Conservation (phyloP, 2,797 vertebrate genomes). For the Ciconia nigra region DNA sequence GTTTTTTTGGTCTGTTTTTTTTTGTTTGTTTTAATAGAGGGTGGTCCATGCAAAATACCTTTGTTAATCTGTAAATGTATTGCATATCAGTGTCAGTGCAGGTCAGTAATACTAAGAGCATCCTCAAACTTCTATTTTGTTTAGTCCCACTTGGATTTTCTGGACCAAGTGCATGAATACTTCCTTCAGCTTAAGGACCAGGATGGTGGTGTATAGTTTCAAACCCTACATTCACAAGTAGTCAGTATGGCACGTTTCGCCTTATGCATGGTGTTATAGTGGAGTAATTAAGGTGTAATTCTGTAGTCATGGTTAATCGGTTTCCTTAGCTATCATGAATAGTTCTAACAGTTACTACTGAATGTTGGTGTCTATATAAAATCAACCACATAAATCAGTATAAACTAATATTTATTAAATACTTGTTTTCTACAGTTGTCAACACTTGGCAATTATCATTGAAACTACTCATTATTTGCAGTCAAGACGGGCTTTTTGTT, state of each 20-base stretch:
- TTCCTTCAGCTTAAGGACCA: background rate
- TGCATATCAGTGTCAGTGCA: fast-evolving
- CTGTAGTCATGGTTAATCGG: background rate
- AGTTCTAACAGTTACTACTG: background rate
- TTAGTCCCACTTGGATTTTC: background rate
- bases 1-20: fast-evolving
- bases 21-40: background rate
- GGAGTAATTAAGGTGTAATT: background rate
- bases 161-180: fast-evolving
- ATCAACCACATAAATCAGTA: background rate
- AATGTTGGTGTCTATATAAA: background rate
- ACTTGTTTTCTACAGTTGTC: background rate
- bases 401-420: background rate
- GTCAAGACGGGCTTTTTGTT: background rate
- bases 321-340: background rate
- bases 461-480: background rate
- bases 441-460: background rate
- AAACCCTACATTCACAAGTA: fast-evolving
- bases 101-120: background rate
- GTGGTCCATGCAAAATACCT: background rate
- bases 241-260: background rate
- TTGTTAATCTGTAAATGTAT: background rate
- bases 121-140: fast-evolving
- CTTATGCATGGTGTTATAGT: fast-evolving
- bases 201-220: background rate